Base-by-base conservation (phyloP, 1,140 invertebrate genomes). In the Macrobrachium nipponense region DNA sequence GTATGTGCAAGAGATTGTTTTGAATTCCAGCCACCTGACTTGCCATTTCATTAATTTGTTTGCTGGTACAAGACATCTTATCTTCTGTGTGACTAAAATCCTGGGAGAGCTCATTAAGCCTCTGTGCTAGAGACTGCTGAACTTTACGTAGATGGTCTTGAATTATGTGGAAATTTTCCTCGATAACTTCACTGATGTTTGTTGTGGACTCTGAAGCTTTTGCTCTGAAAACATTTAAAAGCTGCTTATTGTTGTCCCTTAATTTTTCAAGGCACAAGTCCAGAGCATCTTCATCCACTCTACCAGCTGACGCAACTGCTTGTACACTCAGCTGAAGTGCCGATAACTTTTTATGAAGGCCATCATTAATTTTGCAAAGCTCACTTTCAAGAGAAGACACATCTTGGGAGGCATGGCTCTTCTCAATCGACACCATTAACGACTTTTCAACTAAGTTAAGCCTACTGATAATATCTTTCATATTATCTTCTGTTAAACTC, bases 151-250 rank as follows among this genome's bases (percentile, higher is more conserved):
- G 20, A 14, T 86, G 77, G 12, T 86, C 84, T 61, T 80, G 77
- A 62, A 86, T 60, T 23, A 86, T 86, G 18, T 73, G 84, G 68
- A 86, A 86, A 36, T 86, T 86, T 80, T 86, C 84, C 18, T 86
- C 84, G 23, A 86, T 27, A 0, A 78, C 84, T n/a, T 86, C 84
- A 72, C 84, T 86, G 11, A 86, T 44, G 17, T 78, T 72, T 18
- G 76, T 68, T 36, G 62, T 86, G 43, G 76, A 18, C 43, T 86
- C 84, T 23, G 84, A 86, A 18, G 78, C 17, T 20, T 43, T 70
- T 23, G 59, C n/a, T 20, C 51, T 86, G 6, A 86, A 58, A n/a
- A 79, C 44, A n/a, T 14, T 43, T 18, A 51, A 58, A 14, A 86
- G 44, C 2, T 75, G 68, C n/a, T 86, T 72, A 62, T 79, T 86